Evolutionary conservation across 2,888 invertebrate genomes (phyloP), one percentile per base, ranked within the genome.

Genomic region (Gastrophysa polygoni): DNA sequence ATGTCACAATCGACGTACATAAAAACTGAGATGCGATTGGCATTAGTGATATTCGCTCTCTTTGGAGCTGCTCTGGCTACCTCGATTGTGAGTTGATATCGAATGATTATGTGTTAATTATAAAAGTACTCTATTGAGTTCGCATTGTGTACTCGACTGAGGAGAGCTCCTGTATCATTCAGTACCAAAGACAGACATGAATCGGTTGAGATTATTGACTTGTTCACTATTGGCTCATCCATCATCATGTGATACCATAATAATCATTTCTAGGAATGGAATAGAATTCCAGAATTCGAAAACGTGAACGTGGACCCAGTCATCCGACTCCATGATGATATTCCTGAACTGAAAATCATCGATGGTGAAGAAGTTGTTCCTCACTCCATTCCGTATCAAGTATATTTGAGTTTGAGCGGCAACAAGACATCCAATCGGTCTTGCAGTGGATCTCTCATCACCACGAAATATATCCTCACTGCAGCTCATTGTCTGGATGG

Each of bases 371-470:
- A 66, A 67, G 70, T 61, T 8, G 47, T 18, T 18, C 67, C 70
- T 28, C 64, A 70, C 52, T 67, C 68, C 8, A 63, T 67, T 32
- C 68, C 68, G 1, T 68, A 58, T 21, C 70, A 70, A 63, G 64
- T 47, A 1, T 67, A 55, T 43, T 14, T 68, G n/a, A 4, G 47
- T 38, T n/a, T 43, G 54, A 21, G 20, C 38, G n/a, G 28, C 29
- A 14, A 29, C 8, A 11, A 21, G 43, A 7, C n/a, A n/a, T 24
- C 21, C 16, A 32, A 54, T 11, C 68, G 62, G 63, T 61, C 60
- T 43, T 71, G 71, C 21, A 67, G 69, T 14, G 70, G 68, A 17
- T 61, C 63, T 21, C 44, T 70, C 5, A 68, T 70, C n/a, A 63
- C 70, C 1, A 7, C 29, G 38, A 65, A 32, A 8, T 61, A 48